Base-by-base conservation (phyloP, 2,888 invertebrate genomes). In the Dioctria rufipes region DNA sequence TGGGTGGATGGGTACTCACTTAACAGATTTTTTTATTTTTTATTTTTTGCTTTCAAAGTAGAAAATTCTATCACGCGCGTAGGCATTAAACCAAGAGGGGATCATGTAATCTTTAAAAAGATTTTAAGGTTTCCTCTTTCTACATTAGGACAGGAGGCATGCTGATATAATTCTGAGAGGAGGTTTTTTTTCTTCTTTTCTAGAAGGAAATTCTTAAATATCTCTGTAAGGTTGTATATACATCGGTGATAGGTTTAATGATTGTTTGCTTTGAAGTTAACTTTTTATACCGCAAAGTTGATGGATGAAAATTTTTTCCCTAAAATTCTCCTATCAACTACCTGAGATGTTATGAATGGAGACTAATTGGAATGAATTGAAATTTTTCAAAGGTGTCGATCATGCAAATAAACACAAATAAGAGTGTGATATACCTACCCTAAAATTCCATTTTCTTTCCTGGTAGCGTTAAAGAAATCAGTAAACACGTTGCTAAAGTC, bases 401-500 rank as follows among this genome's bases (percentile, higher is more conserved):
- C 25, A 5, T 1, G 66, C 4, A 5, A 43, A 43, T 46, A 46
- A 46, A 46, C 6, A 42, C 25, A 46, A 67, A 67, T 67, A 43
- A 25, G 43, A 67, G 46, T 43, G 46, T 67, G 67, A 25, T 67
- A 13, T 67, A 25, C 25, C 25, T 25, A 43, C 46, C 13, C 46
- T 5, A 46, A 67, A 67, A 43, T 46, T n/a, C n/a, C 67, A 49
- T 25, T 25, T 25, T 25, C 25, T 67, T 67, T 46, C 25, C 58
- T 2, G 2, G n/a, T 40, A 37, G 65, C n/a, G n/a, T 8, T 42
- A 67, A 43, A 13, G 25, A 42, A 42, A 43, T 25, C 40, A 67
- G 43, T n/a, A n/a, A n/a, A n/a, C n/a, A n/a, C n/a, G n/a, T 46
- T 67, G 40, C 46, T 67, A 43, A 9, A 67, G 67, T 42, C 67